A percentile compares a stretch with the other conserved stretches of the same genome.
These are phyloP conservation scores for Thryonomys swinderianus DNA, from an alignment of 2,113 vertebrate genomes.

Conservation along the genomic window DNA sequence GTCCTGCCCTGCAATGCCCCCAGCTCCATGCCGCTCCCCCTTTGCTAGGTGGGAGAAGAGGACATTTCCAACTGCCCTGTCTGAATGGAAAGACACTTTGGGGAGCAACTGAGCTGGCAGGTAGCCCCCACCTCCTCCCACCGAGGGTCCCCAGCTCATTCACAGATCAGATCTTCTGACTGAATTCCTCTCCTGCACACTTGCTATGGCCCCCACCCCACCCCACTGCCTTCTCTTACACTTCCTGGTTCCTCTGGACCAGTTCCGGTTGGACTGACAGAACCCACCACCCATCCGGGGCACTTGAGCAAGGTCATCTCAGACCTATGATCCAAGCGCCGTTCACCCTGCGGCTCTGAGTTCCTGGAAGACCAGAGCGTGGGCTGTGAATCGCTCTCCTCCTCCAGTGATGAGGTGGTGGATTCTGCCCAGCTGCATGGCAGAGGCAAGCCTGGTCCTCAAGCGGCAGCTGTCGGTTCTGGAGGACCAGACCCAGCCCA, in stretches of 20 bases:
- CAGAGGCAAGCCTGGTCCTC: neutral
- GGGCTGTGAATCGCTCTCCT: too few relatives aligned
- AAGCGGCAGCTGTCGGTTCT: neutral
- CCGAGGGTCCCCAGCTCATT: neutral
- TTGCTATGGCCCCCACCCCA: neutral
- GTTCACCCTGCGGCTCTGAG: neutral
- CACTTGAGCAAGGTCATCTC: neutral
- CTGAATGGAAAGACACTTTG: neutral
- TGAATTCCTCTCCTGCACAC: neutral
- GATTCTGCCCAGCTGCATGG: neutral
- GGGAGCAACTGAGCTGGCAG: neutral
- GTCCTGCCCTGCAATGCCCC: neutral
- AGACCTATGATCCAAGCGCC: rapidly evolving
- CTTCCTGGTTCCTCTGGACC: neutral
- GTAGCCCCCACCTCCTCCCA: neutral
- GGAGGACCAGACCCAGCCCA: neutral
- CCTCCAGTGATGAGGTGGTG: rapidly evolving
- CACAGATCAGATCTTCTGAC: neutral
- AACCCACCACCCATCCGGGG: neutral
- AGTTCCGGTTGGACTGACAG: too few relatives aligned
- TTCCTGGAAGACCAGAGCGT: too few relatives aligned
- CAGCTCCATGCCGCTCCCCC: rapidly evolving
- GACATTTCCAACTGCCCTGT: neutral
- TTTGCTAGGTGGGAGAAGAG: neutral
- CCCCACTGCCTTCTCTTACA: rapidly evolving